Percentiles rank a stretch among this genome's conserved stretches.
Evolutionary conservation across 2,888 invertebrate species (phyloP).

Genomic region (Gerris lacustris): DNA sequence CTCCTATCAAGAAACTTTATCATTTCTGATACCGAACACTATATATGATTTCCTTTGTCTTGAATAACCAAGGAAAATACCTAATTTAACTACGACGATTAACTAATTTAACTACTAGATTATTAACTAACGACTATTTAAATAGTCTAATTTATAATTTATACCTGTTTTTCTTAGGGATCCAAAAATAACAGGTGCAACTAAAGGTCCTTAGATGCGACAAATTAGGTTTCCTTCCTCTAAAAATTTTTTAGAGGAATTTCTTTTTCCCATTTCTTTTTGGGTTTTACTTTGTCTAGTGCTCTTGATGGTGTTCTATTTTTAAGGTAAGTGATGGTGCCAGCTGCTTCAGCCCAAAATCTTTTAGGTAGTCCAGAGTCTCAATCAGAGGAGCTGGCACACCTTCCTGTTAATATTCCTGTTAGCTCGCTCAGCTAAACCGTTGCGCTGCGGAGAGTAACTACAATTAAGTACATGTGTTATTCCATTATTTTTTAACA

Average conservation of each 20-base stretch:
- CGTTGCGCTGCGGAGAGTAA: neutral
- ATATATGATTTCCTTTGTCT: no score
- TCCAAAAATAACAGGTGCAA: constrained; percentile 8
- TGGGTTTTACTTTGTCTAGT: constrained; percentile 8
- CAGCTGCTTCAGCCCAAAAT: constrained; percentile 16
- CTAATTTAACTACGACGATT: no score
- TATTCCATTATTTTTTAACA: neutral
- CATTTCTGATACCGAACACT: no score
- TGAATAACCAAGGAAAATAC: no score
- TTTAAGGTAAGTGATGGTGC: constrained; percentile 11
- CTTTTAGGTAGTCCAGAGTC: constrained; percentile 8
- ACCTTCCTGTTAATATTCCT: neutral
- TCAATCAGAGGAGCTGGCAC: constrained; percentile 9
- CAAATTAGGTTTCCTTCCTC: constrained; percentile 2
- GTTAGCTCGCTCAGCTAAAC: neutral
- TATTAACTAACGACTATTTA: no score
- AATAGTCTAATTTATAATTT: no score
- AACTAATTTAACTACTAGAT: no score
- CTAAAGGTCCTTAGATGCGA: constrained; percentile 13
- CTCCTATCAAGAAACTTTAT: no score
- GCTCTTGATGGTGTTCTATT: constrained; percentile 15
- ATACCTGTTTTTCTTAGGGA: constrained; percentile 6
- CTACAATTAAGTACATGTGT: neutral
- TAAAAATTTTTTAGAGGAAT: no score
- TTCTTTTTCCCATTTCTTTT: constrained; percentile 13